Base-by-base conservation (phyloP, 2,113 vertebrate genomes). In the Zingel zingel region DNA sequence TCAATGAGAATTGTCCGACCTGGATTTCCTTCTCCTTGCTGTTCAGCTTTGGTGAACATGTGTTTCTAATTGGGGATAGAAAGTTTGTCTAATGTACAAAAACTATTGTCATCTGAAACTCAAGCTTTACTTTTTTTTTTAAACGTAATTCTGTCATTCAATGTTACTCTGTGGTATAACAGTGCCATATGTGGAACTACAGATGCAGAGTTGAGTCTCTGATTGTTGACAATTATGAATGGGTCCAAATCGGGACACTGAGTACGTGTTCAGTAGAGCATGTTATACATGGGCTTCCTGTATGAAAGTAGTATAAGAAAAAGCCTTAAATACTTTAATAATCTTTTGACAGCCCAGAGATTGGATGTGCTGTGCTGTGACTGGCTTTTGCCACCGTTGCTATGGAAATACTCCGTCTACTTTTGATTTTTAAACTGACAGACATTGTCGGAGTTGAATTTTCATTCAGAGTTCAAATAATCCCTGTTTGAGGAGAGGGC, bases 321-420 rank as follows among this genome's bases (percentile, higher is more conserved):
- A 81, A 62, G 58, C 70, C 59, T 81, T 81, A 74, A 86, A 87
- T 80, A 66, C 83, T 86, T 81, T 53, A 89, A 74, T 83, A 77
- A 82, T 81, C 61, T 83, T 86, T 80, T 65, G 74, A 89, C 84
- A 82, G 47, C 71, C n/a, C 64, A 68, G 36, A 79, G 27, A 79
- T 59, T 71, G 62, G 47, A 54, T 66, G 23, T 70, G 33, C 53
- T 11, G 64, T 27, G 14, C 45, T 21, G 30, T 74, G 66, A 75
- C 77, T 82, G 67, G n/a, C 58, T 68, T 81, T 77, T 76, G 19
- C 51, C 63, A 54, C 63, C 0, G 68, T 83, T 80, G 56, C 82
- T 68, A 79, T 82, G 79, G 77, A 75, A 70, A 81, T 83, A 45
- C 30, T 67, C 13, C 0, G 30, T 74, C 73, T 74, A 3, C 63